Conservation (phyloP, 2,113 vertebrate genomes). For the Cranoglanis bouderius region DNA sequence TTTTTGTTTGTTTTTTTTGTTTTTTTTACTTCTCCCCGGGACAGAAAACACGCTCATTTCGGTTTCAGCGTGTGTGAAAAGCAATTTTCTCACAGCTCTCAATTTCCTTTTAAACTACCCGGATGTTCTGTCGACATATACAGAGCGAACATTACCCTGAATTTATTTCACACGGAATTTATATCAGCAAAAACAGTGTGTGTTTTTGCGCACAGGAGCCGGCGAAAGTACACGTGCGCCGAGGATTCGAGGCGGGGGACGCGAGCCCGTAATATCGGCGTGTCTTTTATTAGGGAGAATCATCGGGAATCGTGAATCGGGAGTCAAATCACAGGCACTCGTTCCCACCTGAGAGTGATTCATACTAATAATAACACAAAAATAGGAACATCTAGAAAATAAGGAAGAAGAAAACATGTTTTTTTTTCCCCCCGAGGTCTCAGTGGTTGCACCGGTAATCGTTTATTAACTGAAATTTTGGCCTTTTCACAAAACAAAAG, state of each 20-base stretch:
- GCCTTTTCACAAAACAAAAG: slow-evolving; percentile 4
- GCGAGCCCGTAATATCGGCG: not conserved
- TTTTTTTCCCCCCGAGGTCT: not conserved
- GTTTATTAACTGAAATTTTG: slow-evolving; percentile 5
- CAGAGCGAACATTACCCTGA: not conserved
- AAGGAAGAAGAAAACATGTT: not conserved
- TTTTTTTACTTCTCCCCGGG: too few relatives aligned
- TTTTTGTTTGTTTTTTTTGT: too few relatives aligned
- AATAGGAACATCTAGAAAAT: not conserved
- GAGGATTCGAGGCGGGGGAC: too few relatives aligned
- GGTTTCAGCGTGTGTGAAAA: not conserved
- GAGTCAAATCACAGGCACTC: not conserved
- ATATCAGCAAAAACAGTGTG: not conserved
- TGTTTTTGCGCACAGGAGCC: not conserved
- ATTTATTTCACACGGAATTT: not conserved
- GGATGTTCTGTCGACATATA: not conserved
- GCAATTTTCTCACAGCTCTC: too few relatives aligned
- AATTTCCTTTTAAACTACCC: not conserved
- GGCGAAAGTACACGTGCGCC: not conserved
- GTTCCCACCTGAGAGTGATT: not conserved
- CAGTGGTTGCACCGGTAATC: not conserved
- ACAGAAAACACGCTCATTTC: not conserved
- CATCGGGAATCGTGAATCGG: not conserved
- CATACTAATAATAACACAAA: not conserved
- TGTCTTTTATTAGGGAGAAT: not conserved